Evolutionary conservation across 2,797 vertebrate genomes (phyloP).

Genomic region (Pteropus rufus): DNA sequence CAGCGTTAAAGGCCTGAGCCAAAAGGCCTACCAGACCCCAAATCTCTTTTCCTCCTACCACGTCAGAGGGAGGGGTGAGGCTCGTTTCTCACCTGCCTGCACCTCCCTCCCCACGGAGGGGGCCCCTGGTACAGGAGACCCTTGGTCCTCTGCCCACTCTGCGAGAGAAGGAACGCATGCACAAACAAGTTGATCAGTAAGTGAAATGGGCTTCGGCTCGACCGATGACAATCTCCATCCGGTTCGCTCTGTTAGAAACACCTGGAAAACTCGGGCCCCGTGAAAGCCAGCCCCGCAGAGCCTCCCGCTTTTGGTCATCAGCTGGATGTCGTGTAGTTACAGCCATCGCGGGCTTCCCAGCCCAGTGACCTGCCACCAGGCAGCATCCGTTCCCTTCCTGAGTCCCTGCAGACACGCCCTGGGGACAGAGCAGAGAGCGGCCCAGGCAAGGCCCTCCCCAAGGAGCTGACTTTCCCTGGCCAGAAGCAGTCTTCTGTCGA

Average conservation of each 20-base stretch:
- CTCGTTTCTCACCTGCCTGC: too few relatives aligned
- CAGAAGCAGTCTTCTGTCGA: fast-evolving
- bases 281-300: fast-evolving
- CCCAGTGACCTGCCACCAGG: fast-evolving
- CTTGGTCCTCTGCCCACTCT: fast-evolving
- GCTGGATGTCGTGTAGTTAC: fast-evolving
- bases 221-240: too few relatives aligned
- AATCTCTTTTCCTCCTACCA: not conserved
- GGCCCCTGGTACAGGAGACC: not conserved
- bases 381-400: not conserved
- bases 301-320: fast-evolving
- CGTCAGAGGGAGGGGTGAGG: too few relatives aligned
- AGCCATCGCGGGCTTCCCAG: fast-evolving
- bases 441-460: not conserved
- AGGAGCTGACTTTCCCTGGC: not conserved
- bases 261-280: not conserved
- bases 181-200: fast-evolving
- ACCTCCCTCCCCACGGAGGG: too few relatives aligned
- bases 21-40: not conserved
- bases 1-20: too few relatives aligned
- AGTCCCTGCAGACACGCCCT: not conserved
- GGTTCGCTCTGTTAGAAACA: not conserved
- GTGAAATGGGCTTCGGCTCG: not conserved
- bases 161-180: not conserved
- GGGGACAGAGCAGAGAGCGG: not conserved